These are phyloP conservation scores for Cheilosia scutellata DNA, from an alignment of 2,888 invertebrate species.

Conservation along the genomic window DNA sequence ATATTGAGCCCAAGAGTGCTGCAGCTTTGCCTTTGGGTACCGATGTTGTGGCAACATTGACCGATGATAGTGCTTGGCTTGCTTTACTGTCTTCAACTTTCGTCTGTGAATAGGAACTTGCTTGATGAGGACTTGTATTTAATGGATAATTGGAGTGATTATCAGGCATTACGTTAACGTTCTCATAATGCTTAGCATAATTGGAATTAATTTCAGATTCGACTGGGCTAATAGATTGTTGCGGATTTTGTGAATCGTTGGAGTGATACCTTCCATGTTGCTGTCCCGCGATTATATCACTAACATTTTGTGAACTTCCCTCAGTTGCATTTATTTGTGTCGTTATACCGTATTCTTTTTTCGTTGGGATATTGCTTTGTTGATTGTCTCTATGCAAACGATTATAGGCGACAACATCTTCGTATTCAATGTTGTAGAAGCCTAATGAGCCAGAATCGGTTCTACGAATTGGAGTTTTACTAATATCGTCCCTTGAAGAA, in stretches of 20 bases:
- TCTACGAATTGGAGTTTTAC: constrained; percentile 48
- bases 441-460: constrained; percentile 73
- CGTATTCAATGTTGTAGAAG: constrained; percentile 76
- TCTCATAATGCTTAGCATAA: constrained; percentile 77
- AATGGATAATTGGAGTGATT: constrained; percentile 47
- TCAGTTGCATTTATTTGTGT: constrained; percentile 40
- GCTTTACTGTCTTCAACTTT: constrained; percentile 61
- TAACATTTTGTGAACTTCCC: constrained; percentile 37
- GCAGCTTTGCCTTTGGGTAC: constrained; percentile 78
- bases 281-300: constrained; percentile 23
- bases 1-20: constrained; percentile 78
- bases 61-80: constrained; percentile 20
- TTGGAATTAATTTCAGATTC: constrained; percentile 79
- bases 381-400: constrained; percentile 59
- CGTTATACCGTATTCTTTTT: constrained; percentile 31
- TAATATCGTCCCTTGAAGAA: constrained; percentile 36
- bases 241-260: constrained; percentile 43
- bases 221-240: constrained; percentile 17
- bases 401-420: constrained; percentile 73
- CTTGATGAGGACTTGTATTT: constrained; percentile 60
- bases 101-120: constrained; percentile 76
- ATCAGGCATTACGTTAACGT: constrained; percentile 58
- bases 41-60: constrained; percentile 35
- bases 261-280: constrained; percentile 32
- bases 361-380: constrained; percentile 44